Evolutionary conservation across 1,140 invertebrate genomes (phyloP).

Genomic region (Ericerus pela): DNA sequence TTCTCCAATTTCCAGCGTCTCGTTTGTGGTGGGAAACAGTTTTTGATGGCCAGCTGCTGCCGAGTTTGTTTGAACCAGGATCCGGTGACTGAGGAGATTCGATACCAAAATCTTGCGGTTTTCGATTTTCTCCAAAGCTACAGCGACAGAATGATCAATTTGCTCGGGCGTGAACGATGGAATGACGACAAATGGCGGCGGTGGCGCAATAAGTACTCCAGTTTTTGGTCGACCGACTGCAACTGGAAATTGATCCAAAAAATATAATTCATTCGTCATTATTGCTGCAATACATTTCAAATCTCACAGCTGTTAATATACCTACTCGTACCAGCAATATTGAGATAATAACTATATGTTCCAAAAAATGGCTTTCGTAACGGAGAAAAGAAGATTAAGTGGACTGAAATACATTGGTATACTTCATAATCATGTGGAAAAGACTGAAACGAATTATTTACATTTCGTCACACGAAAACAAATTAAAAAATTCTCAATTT

Average conservation of each 20-base stretch:
- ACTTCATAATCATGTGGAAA: no score
- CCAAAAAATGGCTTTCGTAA: no score
- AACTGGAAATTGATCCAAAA: conserved; percentile 1
- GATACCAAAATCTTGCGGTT: conserved; percentile 24
- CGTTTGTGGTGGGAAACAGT: conserved; percentile 34
- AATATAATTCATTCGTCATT: neutral
- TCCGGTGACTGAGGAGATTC: conserved; percentile 26
- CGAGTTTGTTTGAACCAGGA: conserved; percentile 28
- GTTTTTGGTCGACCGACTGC: conserved; percentile 15
- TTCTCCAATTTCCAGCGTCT: conserved; percentile 30
- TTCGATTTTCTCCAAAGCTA: conserved; percentile 23
- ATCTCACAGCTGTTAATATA: no score
- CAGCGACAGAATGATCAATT: conserved; percentile 24
- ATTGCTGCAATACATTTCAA: neutral
- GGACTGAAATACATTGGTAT: no score
- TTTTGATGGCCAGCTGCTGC: conserved; percentile 32
- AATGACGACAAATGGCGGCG: conserved; percentile 27
- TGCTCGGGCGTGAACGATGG: conserved; percentile 28
- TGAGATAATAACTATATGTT: no score
- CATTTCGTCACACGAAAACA: no score
- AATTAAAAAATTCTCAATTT: no score
- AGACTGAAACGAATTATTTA: no score
- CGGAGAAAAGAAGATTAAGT: no score
- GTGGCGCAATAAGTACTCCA: conserved; percentile 29
- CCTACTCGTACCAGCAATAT: no score